A percentile compares a stretch with the other conserved stretches of the same genome.
Evolutionary conservation across 2,113 vertebrate genomes (phyloP).

Genomic region (Morone chrysops): DNA sequence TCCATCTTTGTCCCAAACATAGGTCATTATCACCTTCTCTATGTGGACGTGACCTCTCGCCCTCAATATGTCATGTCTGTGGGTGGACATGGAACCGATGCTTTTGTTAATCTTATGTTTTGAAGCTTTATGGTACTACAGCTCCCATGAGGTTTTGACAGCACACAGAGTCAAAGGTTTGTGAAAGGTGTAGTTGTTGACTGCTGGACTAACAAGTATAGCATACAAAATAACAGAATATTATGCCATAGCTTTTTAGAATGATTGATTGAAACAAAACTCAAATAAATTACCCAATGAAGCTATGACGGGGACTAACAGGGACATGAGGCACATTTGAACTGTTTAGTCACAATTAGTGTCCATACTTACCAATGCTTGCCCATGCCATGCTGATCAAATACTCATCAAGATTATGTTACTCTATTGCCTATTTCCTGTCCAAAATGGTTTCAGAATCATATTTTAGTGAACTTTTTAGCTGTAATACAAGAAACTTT

Average conservation of each 20-base stretch:
- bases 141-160: conserved; percentile 7
- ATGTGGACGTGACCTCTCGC: conserved; percentile 45
- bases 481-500: too few species aligned
- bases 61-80: conserved; percentile 44
- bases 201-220: neutral
- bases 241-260: neutral
- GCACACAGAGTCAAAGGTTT: conserved; percentile 15
- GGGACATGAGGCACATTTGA: neutral
- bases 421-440: too few species aligned
- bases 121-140: neutral
- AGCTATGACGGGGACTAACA: too few species aligned
- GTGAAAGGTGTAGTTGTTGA: neutral
- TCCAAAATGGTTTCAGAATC: too few species aligned
- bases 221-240: neutral
- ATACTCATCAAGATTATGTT: too few species aligned
- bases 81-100: conserved; percentile 24
- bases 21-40: conserved; percentile 61
- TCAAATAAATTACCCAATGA: neutral
- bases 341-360: neutral
- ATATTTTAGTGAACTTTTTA: too few species aligned
- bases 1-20: conserved; percentile 44
- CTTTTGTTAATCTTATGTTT: conserved; percentile 38
- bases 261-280: neutral
- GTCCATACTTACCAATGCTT: too few species aligned
- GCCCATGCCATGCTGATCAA: too few species aligned